Percentiles rank a stretch among this genome's conserved stretches.
Conservation (phyloP, 2,797 vertebrate species). For the Rhinophrynus dorsalis region DNA sequence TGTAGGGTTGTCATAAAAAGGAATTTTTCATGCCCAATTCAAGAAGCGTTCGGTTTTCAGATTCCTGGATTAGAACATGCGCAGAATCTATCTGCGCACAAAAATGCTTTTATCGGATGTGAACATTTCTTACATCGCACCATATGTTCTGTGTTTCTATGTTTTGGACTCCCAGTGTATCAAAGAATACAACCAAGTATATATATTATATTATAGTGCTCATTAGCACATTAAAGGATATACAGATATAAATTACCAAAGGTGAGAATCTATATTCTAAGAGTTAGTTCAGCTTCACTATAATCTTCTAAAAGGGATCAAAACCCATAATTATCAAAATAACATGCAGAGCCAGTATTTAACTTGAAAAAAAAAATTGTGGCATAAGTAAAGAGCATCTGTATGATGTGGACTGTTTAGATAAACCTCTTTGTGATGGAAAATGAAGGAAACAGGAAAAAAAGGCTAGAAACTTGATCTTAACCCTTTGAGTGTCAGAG, state of each 20-base stretch:
- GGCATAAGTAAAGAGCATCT: not conserved
- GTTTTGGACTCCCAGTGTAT: too few species aligned
- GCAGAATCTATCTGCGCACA: too few species aligned
- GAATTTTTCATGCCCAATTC: too few species aligned
- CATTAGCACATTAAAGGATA: slow-evolving; percentile 1
- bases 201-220: too few species aligned
- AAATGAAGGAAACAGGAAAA: not conserved
- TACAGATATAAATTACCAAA: not conserved
- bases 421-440: not conserved
- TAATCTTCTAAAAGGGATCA: not conserved
- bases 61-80: too few species aligned
- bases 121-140: too few species aligned
- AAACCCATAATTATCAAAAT: not conserved
- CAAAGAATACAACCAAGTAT: too few species aligned
- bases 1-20: too few species aligned
- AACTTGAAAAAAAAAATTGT: not conserved
- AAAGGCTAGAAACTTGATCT: not conserved
- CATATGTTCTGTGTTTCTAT: too few species aligned
- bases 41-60: too few species aligned
- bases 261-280: not conserved
- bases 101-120: too few species aligned
- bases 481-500: too few species aligned
- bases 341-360: not conserved
- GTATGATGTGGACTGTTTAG: not conserved
- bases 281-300: not conserved